Base-by-base conservation (phyloP, 2,888 invertebrate genomes). In the Blomia tropicalis region DNA sequence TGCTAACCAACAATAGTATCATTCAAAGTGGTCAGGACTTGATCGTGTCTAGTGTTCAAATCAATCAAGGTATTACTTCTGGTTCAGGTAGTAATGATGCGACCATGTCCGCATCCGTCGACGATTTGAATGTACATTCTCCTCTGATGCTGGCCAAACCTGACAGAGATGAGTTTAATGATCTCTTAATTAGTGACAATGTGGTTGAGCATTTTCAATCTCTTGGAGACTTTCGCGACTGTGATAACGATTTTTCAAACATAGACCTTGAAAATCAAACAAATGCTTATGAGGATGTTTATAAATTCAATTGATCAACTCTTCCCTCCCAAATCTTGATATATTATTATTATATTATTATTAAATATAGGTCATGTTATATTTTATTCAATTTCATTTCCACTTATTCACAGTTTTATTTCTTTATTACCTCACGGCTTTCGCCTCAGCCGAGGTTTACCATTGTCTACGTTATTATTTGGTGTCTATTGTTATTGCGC, bases 211-310 rank as follows among this genome's bases (percentile, higher is more conserved):
- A 68, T 51, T 63, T 69, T 43, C 67, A 68, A 54, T 66, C 67
- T 31, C 54, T 69, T 44, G 67, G 69, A 60, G 69, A 68, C 60
- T 63, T 69, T 43, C 65, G 66, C 51, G 69, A 68, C 63, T 69
- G 68, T 66, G 69, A 69, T 66, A 69, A 66, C 60, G 69, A 69
- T 59, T 69, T 68, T 63, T 68, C 69, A 43, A 68, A 67, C 64
- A 67, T 69, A 54, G 67, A 67, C n/a, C 65, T 67, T 62, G 68
- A 68, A 60, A 29, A 66, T 44, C 58, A 66, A 63, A 64, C 62
- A 22, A 63, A 51, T 32, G 31, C 31, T 30, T 60, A 41, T 51
- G 53, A n/a, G 4, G 27, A 29, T 27, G 17, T 31, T 11, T 29
- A 53, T 58, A 62, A 47, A n/a, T 47, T 25, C 22, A 47, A 7